A percentile compares a stretch with the other conserved stretches of the same genome.
Conservation (phyloP, 2,113 vertebrate genomes). For the Rhizomys pruinosus region DNA sequence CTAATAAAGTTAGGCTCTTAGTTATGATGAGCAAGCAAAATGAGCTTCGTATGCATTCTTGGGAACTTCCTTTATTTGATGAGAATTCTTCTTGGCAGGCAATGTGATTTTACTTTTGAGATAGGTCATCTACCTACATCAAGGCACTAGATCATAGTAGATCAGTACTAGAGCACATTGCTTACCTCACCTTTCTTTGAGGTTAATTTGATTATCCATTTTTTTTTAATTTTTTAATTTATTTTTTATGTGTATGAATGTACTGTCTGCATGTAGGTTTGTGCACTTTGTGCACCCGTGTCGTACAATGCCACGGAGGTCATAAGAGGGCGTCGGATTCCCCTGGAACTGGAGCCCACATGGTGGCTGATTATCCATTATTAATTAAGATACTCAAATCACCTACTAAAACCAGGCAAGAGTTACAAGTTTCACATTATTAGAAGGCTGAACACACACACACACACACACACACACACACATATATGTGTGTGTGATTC, state of each 20-base stretch:
- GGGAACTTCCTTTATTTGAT: background rate
- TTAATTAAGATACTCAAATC: background rate
- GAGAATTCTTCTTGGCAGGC: background rate
- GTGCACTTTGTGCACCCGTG: too few species aligned
- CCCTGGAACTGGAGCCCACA: too few species aligned
- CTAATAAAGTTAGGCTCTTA: background rate
- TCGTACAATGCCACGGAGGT: too few species aligned
- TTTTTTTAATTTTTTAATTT: too few species aligned
- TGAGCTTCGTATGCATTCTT: background rate
- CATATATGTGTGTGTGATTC: too few species aligned
- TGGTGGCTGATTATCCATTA: too few species aligned
- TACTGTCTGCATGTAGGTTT: too few species aligned
- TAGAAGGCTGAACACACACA: too few species aligned
- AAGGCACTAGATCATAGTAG: background rate
- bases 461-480: too few species aligned
- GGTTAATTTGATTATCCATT: background rate
- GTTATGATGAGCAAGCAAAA: background rate
- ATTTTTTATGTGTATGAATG: too few species aligned
- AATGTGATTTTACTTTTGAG: constrained; percentile 9
- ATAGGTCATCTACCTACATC: background rate
- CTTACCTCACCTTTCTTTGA: background rate
- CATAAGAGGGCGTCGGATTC: too few species aligned
- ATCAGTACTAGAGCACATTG: background rate
- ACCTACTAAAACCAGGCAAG: background rate
- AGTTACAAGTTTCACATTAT: background rate